Conservation (phyloP, 1,140 invertebrate genomes). For the Nasonia longicornis region DNA sequence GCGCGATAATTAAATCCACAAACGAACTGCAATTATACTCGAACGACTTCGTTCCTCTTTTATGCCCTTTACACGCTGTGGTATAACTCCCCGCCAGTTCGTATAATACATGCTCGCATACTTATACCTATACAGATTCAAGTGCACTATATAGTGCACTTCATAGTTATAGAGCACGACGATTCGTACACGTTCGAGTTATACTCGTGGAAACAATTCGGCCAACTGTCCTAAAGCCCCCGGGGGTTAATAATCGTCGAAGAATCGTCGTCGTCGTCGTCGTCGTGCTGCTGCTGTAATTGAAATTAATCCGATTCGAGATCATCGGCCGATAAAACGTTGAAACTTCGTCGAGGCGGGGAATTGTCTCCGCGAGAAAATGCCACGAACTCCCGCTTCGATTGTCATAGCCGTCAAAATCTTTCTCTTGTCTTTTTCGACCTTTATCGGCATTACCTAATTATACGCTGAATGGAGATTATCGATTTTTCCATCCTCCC, state of each 20-base stretch:
- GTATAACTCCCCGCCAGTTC: background rate
- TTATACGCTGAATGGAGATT: conserved; percentile 40
- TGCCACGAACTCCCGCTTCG: background rate
- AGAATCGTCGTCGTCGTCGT: background rate
- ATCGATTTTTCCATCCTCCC: conserved; percentile 1
- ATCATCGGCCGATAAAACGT: conserved; percentile 35
- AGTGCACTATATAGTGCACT: too few relatives aligned
- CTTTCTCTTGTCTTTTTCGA: conserved; percentile 13
- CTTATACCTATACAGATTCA: too few relatives aligned
- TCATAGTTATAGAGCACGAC: too few relatives aligned
- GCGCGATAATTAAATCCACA: background rate
- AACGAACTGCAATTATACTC: conserved; percentile 11
- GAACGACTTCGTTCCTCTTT: conserved; percentile 14
- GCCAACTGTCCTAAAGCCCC: background rate
- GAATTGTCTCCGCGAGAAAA: background rate
- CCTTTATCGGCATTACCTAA: conserved; percentile 35
- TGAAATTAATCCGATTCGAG: conserved; percentile 36
- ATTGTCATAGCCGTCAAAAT: conserved; percentile 32
- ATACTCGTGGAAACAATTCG: background rate
- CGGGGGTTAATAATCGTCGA: conserved; percentile 25
- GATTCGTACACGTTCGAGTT: background rate
- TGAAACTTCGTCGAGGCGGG: background rate
- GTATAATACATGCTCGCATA: background rate
- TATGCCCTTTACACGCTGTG: background rate
- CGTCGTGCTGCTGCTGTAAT: conserved; percentile 14